These are phyloP conservation scores for Coptodon rendalli DNA, from an alignment of 2,113 vertebrate genomes.

Conservation along the genomic window DNA sequence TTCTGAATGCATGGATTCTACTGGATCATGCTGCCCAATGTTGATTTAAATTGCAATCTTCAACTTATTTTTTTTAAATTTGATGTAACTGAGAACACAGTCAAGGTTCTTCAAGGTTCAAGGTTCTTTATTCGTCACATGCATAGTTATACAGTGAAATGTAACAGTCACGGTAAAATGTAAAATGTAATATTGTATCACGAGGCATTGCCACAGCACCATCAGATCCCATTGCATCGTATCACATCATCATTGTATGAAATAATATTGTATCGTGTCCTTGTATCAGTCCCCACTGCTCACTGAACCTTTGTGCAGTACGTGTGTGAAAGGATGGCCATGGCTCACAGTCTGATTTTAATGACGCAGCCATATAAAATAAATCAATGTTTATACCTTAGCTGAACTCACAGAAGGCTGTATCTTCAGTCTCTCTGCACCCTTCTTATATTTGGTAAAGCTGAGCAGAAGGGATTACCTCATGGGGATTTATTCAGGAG, in stretches of 20 bases:
- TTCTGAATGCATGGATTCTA: neutral
- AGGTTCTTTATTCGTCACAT: rapidly evolving
- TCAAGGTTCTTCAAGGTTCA: neutral
- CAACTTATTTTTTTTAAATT: rapidly evolving
- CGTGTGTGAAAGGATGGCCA: neutral
- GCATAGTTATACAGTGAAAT: neutral
- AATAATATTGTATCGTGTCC: neutral
- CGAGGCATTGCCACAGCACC: neutral
- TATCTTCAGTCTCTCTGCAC: neutral
- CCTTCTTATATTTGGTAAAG: neutral
- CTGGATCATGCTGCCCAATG: neutral
- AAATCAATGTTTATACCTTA: neutral
- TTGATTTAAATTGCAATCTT: neutral
- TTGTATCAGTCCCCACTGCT: neutral
- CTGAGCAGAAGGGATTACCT: neutral
- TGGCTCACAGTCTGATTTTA: neutral
- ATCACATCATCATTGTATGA: neutral
- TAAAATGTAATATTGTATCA: neutral
- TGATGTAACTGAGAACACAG: neutral
- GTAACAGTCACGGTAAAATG: neutral
- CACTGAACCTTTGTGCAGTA: neutral
- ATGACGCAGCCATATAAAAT: neutral
- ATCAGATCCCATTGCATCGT: neutral
- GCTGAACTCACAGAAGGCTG: neutral
- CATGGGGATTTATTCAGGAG: neutral